Evolutionary conservation across 2,113 vertebrate genomes (phyloP).

Genomic region (Seriola dumerili): DNA sequence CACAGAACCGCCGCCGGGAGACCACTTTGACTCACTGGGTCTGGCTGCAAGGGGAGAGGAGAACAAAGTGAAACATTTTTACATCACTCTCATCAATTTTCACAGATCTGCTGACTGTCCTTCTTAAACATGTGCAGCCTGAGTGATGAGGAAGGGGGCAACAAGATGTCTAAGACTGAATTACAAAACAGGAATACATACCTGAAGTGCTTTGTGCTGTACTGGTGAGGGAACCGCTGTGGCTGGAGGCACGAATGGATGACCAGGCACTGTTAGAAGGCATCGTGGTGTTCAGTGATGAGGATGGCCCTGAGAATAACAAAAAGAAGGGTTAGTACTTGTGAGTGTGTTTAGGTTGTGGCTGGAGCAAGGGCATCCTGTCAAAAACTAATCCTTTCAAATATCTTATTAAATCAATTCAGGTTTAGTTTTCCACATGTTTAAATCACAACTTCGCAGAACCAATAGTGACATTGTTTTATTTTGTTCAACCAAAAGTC

Average conservation of each 20-base stretch:
- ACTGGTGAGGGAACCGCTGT: constrained; percentile 99
- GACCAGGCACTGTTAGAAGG: constrained; percentile 99
- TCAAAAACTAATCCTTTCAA: not conserved
- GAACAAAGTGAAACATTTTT: not conserved
- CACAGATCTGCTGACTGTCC: not conserved
- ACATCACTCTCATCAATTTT: not conserved
- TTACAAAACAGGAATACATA: constrained; percentile 51
- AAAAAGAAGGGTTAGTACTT: constrained; percentile 1
- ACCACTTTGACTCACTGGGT: constrained; percentile 99
- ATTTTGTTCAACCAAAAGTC: no score
- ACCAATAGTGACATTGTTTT: no score
- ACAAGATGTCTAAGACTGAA: not conserved
- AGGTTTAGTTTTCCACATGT: no score
- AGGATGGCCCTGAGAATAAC: constrained; percentile 93
- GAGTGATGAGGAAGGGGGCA: not conserved
- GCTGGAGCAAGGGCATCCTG: not conserved
- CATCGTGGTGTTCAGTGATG: constrained; percentile 99
- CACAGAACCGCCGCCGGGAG: constrained; percentile 92
- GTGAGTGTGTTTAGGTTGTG: not conserved
- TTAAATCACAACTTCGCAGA: no score
- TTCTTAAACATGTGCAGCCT: not conserved
- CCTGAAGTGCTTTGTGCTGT: constrained; percentile 99
- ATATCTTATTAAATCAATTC: no score
- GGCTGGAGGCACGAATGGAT: constrained; percentile 99
- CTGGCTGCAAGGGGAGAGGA: constrained; percentile 87